A percentile compares a stretch with the other conserved stretches of the same genome.
phyloP scores from a whole-genome alignment of 2,113 vertebrate genomes.

The Saimiri boliviensis region DNA sequence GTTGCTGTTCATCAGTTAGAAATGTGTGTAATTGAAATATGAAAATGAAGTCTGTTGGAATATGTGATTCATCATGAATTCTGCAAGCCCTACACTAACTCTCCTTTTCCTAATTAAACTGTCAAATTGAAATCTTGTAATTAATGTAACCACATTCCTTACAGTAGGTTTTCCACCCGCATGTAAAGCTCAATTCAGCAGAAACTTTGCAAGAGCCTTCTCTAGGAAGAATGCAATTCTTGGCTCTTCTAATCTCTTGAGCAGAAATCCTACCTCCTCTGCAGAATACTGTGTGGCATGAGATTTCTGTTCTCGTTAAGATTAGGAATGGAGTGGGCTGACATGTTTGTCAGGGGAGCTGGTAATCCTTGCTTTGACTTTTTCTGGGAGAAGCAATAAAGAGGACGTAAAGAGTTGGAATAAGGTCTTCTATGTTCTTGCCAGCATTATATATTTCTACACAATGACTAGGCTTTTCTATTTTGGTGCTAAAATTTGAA shows the following conservation, averaged over 20 bases:
- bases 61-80: conserved; percentile 87
- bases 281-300: background rate
- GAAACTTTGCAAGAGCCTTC: conserved; percentile 75
- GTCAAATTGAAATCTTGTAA: conserved; percentile 88
- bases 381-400: conserved; percentile 16
- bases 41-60: conserved; percentile 86
- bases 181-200: conserved; percentile 79
- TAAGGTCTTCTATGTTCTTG: background rate
- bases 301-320: conserved; percentile 62
- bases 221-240: conserved; percentile 38
- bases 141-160: conserved; percentile 85
- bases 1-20: conserved; percentile 88
- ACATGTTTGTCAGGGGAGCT: background rate
- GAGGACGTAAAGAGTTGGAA: background rate
- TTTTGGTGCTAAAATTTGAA: conserved; percentile 44
- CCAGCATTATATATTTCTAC: background rate
- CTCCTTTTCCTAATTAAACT: conserved; percentile 88
- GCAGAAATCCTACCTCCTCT: conserved; percentile 50
- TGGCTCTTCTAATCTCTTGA: conserved; percentile 57
- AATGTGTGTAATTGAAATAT: conserved; percentile 88
- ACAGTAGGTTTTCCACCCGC: conserved; percentile 77
- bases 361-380: conserved; percentile 18
- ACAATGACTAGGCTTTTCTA: background rate
- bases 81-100: conserved; percentile 83
- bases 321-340: conserved; percentile 42